Conservation (phyloP, 2,888 invertebrate genomes). For the Megastigmus dorsalis region DNA sequence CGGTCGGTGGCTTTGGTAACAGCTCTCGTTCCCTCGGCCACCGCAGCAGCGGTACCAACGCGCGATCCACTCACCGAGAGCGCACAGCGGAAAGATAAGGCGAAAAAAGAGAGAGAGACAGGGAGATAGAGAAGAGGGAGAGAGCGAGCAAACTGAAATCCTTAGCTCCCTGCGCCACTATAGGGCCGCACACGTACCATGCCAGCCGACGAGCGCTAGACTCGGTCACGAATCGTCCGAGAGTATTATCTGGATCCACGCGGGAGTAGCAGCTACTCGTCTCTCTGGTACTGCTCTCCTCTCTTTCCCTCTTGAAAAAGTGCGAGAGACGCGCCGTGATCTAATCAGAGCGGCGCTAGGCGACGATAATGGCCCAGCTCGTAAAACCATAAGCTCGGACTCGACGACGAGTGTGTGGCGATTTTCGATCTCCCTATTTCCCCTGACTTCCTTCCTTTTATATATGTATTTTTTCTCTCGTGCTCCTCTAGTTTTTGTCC, state of each 20-base stretch:
- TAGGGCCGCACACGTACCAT: too few species aligned
- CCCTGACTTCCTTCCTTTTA: not conserved
- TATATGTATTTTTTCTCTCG: not conserved
- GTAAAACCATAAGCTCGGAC: slow-evolving; percentile 55
- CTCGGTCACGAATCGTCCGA: slow-evolving; percentile 36
- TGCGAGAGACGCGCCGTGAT: slow-evolving; percentile 56
- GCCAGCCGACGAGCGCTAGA: too few species aligned
- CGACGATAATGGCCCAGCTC: slow-evolving; percentile 60
- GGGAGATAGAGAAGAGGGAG: not conserved
- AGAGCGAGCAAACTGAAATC: slow-evolving; percentile 14
- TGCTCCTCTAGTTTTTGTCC: too few species aligned
- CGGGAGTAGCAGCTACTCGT: slow-evolving; percentile 43
- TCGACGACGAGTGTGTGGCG: not conserved
- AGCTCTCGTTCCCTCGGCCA: not conserved
- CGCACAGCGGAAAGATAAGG: slow-evolving; percentile 10
- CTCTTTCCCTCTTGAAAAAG: slow-evolving; percentile 22
- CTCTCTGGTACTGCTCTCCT: too few species aligned
- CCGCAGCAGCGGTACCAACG: too few species aligned
- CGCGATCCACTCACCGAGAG: slow-evolving; percentile 30
- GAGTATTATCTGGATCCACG: slow-evolving; percentile 52
- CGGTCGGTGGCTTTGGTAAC: slow-evolving; percentile 17
- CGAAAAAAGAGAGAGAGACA: not conserved
- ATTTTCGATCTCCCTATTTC: slow-evolving; percentile 22
- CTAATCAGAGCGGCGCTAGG: slow-evolving; percentile 62
- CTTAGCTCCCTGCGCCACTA: too few species aligned